These are phyloP conservation scores for Tenualosa ilisha DNA, from an alignment of 2,797 vertebrate species.

Conservation along the genomic window DNA sequence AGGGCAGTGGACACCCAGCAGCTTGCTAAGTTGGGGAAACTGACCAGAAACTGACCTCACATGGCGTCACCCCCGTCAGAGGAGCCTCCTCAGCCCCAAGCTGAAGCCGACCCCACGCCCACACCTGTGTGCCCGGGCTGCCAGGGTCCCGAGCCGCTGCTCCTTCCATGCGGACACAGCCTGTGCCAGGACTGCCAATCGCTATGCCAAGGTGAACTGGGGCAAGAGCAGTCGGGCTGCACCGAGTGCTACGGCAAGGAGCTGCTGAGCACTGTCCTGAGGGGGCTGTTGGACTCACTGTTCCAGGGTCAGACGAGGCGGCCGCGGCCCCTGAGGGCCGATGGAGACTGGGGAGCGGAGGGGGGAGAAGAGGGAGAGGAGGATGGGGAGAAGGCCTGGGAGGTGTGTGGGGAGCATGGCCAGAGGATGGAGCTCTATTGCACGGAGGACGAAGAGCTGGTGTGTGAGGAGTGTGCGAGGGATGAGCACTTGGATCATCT, in stretches of 20 bases:
- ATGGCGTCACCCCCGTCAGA: constrained; percentile 34
- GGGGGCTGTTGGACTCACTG: constrained; percentile 57
- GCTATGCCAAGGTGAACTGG: constrained; percentile 64
- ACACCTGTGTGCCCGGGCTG: constrained; percentile 71
- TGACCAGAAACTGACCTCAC: neutral
- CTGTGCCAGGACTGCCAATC: constrained; percentile 75
- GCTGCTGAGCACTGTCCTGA: constrained; percentile 60
- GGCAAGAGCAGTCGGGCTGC: constrained; percentile 57
- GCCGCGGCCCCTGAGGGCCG: neutral
- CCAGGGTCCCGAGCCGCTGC: constrained; percentile 69
- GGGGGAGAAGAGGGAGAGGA: constrained; percentile 7
- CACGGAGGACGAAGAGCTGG: constrained; percentile 58
- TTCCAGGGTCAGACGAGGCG: constrained; percentile 60
- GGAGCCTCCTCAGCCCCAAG: constrained; percentile 21
- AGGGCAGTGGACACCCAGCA: constrained; percentile 17
- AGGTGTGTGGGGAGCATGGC: constrained; percentile 53
- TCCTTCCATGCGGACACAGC: constrained; percentile 78
- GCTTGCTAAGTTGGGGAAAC: neutral
- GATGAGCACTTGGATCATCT: constrained; percentile 57
- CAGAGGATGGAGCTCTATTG: constrained; percentile 56
- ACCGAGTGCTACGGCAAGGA: constrained; percentile 74
- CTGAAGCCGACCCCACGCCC: neutral
- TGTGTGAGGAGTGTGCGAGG: constrained; percentile 57
- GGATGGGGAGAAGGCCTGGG: neutral
- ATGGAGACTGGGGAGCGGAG: neutral